Evolutionary conservation across 2,797 vertebrate genomes (phyloP), one percentile per base, ranked within the genome.

Genomic region (Eulemur mongoz): DNA sequence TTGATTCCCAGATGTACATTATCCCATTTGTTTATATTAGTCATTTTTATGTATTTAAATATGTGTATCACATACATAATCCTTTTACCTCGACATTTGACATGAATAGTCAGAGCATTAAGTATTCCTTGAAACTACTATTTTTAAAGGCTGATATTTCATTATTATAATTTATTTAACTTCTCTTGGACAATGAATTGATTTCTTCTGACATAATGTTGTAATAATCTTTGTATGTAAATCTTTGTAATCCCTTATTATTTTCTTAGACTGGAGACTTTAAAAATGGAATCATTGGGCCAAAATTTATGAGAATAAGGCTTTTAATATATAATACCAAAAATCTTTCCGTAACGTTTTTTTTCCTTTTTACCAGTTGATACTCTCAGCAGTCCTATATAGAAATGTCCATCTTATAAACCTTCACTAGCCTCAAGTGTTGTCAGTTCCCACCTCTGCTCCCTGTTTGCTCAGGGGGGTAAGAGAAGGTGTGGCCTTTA

Each of bases 61-160:
- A 45, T 30, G 13, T 79, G 27, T 43, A 20, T 20, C 50, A 83
- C 38, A 22, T 22, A 11, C 43, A 61, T 69, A 18, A 30, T 35
- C 17, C 25, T 52, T 82, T 50, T 27, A 35, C 72, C 8, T 88
- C 89, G 40, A 52, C 52, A 52, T n/a, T 72, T 85, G 43, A 72
- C 48, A 27, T 65, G 79, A 70, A 75, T 20, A 75, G 25, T 84
- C 88, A 67, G 7, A 32, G 61, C 69, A 92, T 40, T 63, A 78
- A 15, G 12, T 52, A 40, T 82, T 76, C 22, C 84, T 85, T 70
- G 13, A 61, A 93, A 91, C 45, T 81, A 48, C 35, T 7, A 52
- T 70, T 95, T 95, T 94, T 92, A 92, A 92, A 91, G n/a, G 20
- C 30, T 95, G 38, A 96, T 87, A 73, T 38, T 30, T 65, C 59